These are phyloP conservation scores for Pipa parva DNA, from an alignment of 2,113 vertebrate species.

Conservation along the genomic window DNA sequence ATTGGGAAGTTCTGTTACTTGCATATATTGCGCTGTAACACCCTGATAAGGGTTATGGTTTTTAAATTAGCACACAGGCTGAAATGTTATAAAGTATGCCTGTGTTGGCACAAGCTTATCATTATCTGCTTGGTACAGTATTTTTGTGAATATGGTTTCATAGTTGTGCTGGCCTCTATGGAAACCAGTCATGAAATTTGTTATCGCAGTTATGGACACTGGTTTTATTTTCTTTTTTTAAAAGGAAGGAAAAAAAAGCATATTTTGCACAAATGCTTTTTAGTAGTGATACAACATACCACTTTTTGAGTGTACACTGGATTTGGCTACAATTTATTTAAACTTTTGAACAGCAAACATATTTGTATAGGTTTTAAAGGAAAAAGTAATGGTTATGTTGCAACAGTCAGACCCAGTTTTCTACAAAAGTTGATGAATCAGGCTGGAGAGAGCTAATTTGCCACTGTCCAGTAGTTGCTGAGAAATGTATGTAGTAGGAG, in stretches of 20 bases:
- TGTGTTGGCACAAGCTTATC: slow-evolving; percentile 13
- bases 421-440: not conserved
- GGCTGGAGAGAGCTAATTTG: not conserved
- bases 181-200: slow-evolving; percentile 50
- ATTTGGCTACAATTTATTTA: slow-evolving; percentile 53
- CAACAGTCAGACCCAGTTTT: not conserved
- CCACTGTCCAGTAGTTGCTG: not conserved
- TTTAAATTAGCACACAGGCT: slow-evolving; percentile 41
- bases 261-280: slow-evolving; percentile 72
- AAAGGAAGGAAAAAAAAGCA: slow-evolving; percentile 51
- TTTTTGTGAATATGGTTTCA: slow-evolving; percentile 29
- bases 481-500: too few relatives aligned
- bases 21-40: slow-evolving; percentile 30
- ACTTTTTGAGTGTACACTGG: slow-evolving; percentile 70
- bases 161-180: slow-evolving; percentile 44
- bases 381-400: not conserved
- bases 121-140: slow-evolving; percentile 26
- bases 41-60: slow-evolving; percentile 50
- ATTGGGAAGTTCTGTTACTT: slow-evolving; percentile 12
- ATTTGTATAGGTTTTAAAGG: not conserved
- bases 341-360: slow-evolving; percentile 10
- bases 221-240: slow-evolving; percentile 56
- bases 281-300: slow-evolving; percentile 59
- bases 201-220: slow-evolving; percentile 67
- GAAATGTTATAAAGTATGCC: slow-evolving; percentile 24